Percentiles rank a stretch among this genome's conserved stretches.
phyloP scores from a whole-genome alignment of 2,888 invertebrate genomes.

The Noctuana brunneofusca region DNA sequence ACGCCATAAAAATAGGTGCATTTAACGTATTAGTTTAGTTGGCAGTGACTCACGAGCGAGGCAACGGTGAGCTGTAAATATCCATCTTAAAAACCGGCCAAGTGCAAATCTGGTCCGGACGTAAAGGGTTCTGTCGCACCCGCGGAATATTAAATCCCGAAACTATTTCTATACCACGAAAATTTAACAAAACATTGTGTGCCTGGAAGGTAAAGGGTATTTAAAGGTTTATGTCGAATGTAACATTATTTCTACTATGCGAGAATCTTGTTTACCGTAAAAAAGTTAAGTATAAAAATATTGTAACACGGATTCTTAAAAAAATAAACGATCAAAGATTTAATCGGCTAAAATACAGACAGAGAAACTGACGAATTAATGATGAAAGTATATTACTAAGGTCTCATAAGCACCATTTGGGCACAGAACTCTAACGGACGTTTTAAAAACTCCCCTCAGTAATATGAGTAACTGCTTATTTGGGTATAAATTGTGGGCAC shows the following conservation, averaged over 20 bases:
- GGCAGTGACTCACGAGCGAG: slow-evolving; percentile 66
- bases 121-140: background rate
- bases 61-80: slow-evolving; percentile 56
- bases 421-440: slow-evolving; percentile 36
- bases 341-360: too few relatives aligned
- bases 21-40: slow-evolving; percentile 76
- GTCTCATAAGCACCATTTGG: background rate
- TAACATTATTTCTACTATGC: too few relatives aligned
- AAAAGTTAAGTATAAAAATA: too few relatives aligned
- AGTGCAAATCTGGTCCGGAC: background rate
- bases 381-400: background rate
- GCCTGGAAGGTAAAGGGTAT: too few relatives aligned
- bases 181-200: too few relatives aligned
- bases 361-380: too few relatives aligned
- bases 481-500: slow-evolving; percentile 60
- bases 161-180: too few relatives aligned
- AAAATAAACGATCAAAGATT: too few relatives aligned
- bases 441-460: slow-evolving; percentile 70
- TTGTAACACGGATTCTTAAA: too few relatives aligned
- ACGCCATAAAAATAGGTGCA: slow-evolving; percentile 61
- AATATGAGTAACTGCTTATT: slow-evolving; percentile 74
- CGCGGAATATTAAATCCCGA: too few relatives aligned
- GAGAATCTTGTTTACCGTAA: too few relatives aligned
- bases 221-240: too few relatives aligned
- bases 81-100: slow-evolving; percentile 65